These are phyloP conservation scores for Macrobrachium nipponense DNA, from an alignment of 1,140 invertebrate genomes.

Conservation along the genomic window DNA sequence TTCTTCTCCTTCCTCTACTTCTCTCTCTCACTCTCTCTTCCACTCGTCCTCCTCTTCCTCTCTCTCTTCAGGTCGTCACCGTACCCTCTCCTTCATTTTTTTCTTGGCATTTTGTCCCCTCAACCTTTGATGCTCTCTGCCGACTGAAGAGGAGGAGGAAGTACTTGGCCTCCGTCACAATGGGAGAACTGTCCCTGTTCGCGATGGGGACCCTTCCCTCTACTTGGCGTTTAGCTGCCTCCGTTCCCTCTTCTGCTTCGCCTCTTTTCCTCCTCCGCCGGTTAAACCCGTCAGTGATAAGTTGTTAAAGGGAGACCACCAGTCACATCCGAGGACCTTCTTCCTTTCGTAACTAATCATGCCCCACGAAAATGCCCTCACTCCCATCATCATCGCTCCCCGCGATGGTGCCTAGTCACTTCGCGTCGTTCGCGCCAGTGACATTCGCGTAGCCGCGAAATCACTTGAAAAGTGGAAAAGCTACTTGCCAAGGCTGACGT, in stretches of 20 bases:
- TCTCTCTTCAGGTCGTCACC: not conserved
- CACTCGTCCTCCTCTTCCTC: not conserved
- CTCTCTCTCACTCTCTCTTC: slow-evolving; percentile 7
- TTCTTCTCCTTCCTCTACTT: not conserved
- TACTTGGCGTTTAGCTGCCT: not conserved
- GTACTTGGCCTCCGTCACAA: not conserved
- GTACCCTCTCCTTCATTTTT: not conserved
- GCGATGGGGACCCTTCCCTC: not conserved
- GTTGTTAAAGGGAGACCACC: not conserved
- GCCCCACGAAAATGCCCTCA: too few relatives aligned
- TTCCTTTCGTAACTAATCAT: too few relatives aligned
- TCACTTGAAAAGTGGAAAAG: not conserved
- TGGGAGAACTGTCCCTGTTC: not conserved
- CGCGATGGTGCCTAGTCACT: not conserved
- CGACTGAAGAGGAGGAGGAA: not conserved
- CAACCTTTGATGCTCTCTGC: not conserved
- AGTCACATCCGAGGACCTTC: slow-evolving; percentile 3
- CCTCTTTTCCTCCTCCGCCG: not conserved
- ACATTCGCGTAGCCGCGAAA: not conserved
- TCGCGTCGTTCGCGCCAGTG: not conserved
- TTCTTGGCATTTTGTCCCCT: not conserved
- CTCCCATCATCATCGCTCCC: too few relatives aligned
- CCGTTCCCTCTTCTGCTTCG: not conserved
- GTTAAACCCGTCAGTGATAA: not conserved
- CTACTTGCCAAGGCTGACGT: not conserved